Conservation (phyloP, 2,888 invertebrate genomes). For the Trissonchulus sp. region DNA sequence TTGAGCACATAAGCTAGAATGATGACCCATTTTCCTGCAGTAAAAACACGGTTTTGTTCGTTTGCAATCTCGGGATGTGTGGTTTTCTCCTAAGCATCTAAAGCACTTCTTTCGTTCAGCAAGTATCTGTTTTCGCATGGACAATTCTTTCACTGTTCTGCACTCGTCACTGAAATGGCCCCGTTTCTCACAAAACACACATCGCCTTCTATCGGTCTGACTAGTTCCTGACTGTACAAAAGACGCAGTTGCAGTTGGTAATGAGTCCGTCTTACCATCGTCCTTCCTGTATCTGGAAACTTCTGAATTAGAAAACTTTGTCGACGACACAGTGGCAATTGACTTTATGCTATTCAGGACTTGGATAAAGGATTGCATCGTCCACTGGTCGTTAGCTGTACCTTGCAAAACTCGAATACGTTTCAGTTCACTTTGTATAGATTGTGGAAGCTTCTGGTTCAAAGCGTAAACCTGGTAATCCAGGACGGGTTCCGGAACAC, state of each 20-base stretch:
- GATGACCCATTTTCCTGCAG: conserved; percentile 12
- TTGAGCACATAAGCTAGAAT: neutral
- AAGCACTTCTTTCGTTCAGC: neutral
- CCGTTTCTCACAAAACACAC: neutral
- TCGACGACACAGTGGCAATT: too few relatives aligned
- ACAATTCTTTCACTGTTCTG: neutral
- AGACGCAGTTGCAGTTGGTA: neutral
- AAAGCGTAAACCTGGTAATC: neutral
- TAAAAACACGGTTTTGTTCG: neutral
- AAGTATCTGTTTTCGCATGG: neutral
- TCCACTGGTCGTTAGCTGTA: neutral
- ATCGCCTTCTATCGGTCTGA: neutral
- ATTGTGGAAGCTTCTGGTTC: neutral
- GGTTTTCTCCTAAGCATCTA: neutral
- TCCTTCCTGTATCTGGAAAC: too few relatives aligned
- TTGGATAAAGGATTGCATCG: neutral
- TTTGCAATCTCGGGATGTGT: neutral
- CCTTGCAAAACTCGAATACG: neutral
- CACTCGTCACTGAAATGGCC: conserved; percentile 15
- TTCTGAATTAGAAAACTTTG: neutral
- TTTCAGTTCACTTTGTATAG: neutral
- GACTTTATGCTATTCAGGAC: neutral
- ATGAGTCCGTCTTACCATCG: too few relatives aligned
- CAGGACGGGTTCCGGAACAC: neutral
- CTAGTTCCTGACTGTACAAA: neutral